Evolutionary conservation across 2,888 invertebrate genomes (phyloP), one percentile per base, ranked within the genome.

Genomic region (Caenorhabditis auriculariae): DNA sequence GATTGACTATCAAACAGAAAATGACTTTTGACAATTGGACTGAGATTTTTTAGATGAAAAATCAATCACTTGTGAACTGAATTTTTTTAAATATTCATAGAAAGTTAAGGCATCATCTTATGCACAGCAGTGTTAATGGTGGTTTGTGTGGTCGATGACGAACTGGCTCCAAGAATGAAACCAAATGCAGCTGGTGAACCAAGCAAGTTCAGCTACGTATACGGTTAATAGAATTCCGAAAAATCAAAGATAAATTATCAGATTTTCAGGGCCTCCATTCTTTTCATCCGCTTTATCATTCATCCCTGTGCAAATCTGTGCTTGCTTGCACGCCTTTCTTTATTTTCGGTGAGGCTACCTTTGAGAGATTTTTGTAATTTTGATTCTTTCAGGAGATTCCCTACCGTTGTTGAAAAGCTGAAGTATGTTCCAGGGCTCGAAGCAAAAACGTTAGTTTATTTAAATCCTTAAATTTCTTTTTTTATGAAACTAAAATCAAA

Each of bases 121-220:
- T 74, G 66, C 45, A 69, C 73, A 0, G 77, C 76, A 3, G 76
- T 80, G 6, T 56, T 80, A 27, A 77, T 78, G 75, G 72, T 76
- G n/a, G 79, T 81, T 7, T 80, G 79, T 52, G 76, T 77, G 2
- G 81, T 81, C 2, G 81, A 81, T 55, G 79, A 81, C 54, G 81
- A 81, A 56, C 56, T 80, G 57, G 66, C 74, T 9, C 77, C 79
- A 1, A 59, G 79, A 50, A 78, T 79, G 79, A 77, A 77, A 54
- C 74, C 77, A 1, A 77, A 73, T 48, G 70, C 78, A 0, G 73
- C 76, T 6, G 79, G 79, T 42, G 79, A 79, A 44, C 78, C 78
- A 1, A 76, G 76, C 41, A 64, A 69, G 42, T 78, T 78, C 41
- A 69, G 69, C 42, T 78, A 75, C 52, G 52, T 42, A 19, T 77